Evolutionary conservation across 2,888 invertebrate genomes (phyloP).

Genomic region (Rhingia campestris): DNA sequence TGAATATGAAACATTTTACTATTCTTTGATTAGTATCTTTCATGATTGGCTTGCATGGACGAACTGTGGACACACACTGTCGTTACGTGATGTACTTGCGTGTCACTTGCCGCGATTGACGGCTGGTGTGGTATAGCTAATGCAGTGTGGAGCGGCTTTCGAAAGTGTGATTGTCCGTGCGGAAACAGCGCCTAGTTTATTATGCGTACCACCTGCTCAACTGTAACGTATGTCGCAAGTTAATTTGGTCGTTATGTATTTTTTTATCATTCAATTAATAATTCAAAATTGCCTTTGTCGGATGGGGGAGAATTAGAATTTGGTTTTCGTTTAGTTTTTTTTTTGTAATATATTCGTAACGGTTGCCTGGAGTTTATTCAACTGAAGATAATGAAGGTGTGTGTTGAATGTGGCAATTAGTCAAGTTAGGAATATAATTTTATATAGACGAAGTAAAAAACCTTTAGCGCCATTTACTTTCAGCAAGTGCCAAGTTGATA

Average conservation of each 20-base stretch:
- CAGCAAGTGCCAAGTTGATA: too few relatives aligned
- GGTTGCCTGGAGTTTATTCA: constrained; percentile 6
- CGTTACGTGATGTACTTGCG: constrained; percentile 49
- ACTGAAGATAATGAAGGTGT: too few relatives aligned
- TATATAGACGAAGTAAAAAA: too few relatives aligned
- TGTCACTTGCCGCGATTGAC: constrained; percentile 39
- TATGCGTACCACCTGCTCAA: constrained; percentile 65
- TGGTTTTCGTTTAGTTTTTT: background rate
- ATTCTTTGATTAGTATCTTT: constrained; percentile 48
- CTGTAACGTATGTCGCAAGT: constrained; percentile 64
- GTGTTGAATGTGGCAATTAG: too few relatives aligned
- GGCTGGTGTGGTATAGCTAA: constrained; percentile 35
- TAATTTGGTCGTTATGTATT: constrained; percentile 47
- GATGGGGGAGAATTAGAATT: background rate
- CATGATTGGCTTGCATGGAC: constrained; percentile 21
- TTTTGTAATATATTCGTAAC: constrained; percentile 10
- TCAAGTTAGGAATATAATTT: too few relatives aligned
- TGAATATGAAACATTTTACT: constrained; percentile 36
- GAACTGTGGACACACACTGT: constrained; percentile 17
- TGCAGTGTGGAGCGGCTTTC: too few relatives aligned
- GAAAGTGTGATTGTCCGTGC: constrained; percentile 63
- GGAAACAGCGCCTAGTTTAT: constrained; percentile 59
- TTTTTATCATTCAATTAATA: constrained; percentile 47
- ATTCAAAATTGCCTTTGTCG: constrained; percentile 27
- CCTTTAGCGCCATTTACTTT: too few relatives aligned